A percentile compares a stretch with the other conserved stretches of the same genome.
These are phyloP conservation scores for Halcyon smyrnensis DNA, from an alignment of 2,797 vertebrate species.

Conservation along the genomic window DNA sequence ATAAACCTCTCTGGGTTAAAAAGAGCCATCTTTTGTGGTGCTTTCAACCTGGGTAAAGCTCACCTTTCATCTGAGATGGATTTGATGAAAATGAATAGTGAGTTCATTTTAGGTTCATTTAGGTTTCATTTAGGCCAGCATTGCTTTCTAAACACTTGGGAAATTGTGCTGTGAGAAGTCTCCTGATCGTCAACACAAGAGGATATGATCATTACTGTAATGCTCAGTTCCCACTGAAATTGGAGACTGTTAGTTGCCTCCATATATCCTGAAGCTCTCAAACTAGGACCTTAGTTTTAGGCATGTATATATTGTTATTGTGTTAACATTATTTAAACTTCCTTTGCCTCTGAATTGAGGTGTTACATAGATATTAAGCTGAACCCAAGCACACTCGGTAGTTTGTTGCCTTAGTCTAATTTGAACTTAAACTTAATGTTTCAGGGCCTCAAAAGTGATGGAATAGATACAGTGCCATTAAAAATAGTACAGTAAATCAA, in stretches of 20 bases:
- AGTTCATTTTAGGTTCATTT: background rate
- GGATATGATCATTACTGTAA: background rate
- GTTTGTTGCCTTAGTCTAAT: background rate
- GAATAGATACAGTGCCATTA: background rate
- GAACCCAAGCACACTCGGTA: background rate
- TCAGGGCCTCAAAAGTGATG: background rate
- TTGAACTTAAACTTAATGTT: background rate
- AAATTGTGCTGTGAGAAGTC: background rate
- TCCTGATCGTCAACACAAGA: rapidly evolving
- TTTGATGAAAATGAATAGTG: background rate
- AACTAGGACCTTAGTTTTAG: background rate
- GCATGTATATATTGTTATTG: background rate
- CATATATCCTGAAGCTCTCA: background rate
- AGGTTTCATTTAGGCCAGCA: too few species aligned
- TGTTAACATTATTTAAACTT: background rate
- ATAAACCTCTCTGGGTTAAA: background rate
- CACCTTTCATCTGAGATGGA: background rate
- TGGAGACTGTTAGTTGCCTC: background rate
- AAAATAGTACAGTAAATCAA: background rate
- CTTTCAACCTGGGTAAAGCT: background rate
- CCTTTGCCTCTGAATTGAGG: background rate
- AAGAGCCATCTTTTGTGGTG: background rate
- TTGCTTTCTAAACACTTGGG: background rate
- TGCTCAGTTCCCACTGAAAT: background rate
- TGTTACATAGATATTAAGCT: background rate